These are phyloP conservation scores for Rissa tridactyla DNA, from an alignment of 2,113 vertebrate species.

Conservation along the genomic window DNA sequence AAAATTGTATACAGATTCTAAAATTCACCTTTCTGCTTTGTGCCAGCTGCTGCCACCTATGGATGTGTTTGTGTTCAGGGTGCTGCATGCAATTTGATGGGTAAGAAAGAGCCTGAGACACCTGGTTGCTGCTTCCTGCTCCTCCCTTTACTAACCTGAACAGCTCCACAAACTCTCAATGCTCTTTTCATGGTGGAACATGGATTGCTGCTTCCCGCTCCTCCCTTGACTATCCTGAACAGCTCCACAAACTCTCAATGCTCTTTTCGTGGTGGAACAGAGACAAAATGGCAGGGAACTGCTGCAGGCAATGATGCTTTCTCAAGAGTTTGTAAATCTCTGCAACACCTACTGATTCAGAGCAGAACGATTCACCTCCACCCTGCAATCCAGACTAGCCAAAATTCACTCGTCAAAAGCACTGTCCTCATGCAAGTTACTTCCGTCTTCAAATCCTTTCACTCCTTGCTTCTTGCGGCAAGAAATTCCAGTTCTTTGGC, in stretches of 20 bases:
- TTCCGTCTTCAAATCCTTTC: neutral
- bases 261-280: neutral
- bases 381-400: neutral
- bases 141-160: neutral
- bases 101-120: neutral
- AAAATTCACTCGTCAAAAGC: neutral
- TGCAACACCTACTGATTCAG: neutral
- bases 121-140: neutral
- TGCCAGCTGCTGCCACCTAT: neutral
- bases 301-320: neutral
- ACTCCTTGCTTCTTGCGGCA: neutral
- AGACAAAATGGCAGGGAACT: neutral
- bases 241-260: neutral
- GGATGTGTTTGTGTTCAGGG: neutral
- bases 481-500: neutral
- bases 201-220: neutral
- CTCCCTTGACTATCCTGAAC: neutral
- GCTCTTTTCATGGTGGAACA: neutral
- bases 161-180: neutral
- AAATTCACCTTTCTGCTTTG: neutral
- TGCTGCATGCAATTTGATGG: neutral
- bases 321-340: neutral
- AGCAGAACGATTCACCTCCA: neutral
- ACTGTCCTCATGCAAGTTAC: neutral
- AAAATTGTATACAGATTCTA: neutral